Evolutionary conservation across 2,113 vertebrate genomes (phyloP).

Genomic region (Platichthys flesus): DNA sequence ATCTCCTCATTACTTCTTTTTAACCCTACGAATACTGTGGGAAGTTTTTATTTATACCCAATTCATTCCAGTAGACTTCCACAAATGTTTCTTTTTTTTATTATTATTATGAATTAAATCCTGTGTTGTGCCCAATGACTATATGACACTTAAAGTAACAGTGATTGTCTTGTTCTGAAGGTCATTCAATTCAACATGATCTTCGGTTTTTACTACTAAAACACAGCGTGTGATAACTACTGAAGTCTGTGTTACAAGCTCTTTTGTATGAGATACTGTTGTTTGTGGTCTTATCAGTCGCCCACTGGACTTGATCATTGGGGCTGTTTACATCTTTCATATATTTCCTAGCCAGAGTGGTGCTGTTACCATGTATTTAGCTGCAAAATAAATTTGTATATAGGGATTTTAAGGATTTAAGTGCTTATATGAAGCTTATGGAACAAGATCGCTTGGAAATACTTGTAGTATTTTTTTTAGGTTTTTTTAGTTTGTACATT

Average conservation of each 20-base stretch:
- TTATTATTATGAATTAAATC: constrained; percentile 57
- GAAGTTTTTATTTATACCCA: constrained; percentile 71
- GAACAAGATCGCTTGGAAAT: constrained; percentile 78
- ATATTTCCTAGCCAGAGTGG: constrained; percentile 80
- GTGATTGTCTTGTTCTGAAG: constrained; percentile 61
- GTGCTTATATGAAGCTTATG: constrained; percentile 80
- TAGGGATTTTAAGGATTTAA: constrained; percentile 80
- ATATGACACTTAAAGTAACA: constrained; percentile 65
- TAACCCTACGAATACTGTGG: constrained; percentile 65
- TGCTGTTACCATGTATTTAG: constrained; percentile 82
- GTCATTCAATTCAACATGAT: constrained; percentile 59
- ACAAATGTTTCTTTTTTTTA: constrained; percentile 46
- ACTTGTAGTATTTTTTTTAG: constrained; percentile 69
- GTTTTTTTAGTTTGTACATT: constrained; percentile 75
- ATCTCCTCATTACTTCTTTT: constrained; percentile 63
- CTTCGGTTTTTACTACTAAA: constrained; percentile 78
- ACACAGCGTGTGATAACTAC: constrained; percentile 80
- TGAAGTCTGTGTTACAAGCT: constrained; percentile 80
- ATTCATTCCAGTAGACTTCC: constrained; percentile 75
- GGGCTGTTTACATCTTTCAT: constrained; percentile 82
- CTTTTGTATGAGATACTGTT: constrained; percentile 79
- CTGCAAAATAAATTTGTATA: constrained; percentile 82
- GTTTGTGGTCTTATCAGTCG: constrained; percentile 79
- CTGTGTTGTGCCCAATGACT: constrained; percentile 70
- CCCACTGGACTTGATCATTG: constrained; percentile 80